Evolutionary conservation across 1,140 invertebrate species (phyloP).

Genomic region (Littorina saxatilis): DNA sequence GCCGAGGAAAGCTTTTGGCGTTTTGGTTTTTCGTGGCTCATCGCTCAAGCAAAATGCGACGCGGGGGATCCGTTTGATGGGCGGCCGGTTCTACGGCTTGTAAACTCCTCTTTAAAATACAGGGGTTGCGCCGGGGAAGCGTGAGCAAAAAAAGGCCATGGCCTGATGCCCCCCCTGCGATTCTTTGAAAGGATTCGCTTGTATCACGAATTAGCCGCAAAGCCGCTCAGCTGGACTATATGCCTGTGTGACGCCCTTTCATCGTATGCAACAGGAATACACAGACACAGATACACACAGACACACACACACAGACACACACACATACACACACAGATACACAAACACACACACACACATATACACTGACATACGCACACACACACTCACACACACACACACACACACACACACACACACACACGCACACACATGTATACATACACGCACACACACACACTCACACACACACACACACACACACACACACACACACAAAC

Average conservation of each 20-base stretch:
- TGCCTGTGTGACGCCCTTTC: too few species aligned
- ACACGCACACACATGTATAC: neutral
- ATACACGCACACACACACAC: neutral
- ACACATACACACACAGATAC: neutral
- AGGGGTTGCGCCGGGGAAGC: too few species aligned
- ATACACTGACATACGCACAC: neutral
- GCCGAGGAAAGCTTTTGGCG: neutral
- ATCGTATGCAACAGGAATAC: neutral
- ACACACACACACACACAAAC: constrained; percentile 18
- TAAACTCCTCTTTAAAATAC: too few species aligned
- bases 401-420: constrained; percentile 15
- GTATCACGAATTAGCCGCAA: too few species aligned
- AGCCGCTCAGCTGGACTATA: too few species aligned
- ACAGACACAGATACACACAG: constrained; percentile 11
- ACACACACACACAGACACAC: constrained; percentile 4
- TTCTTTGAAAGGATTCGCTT: too few species aligned
- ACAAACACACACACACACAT: constrained; percentile 14
- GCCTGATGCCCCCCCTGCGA: too few species aligned
- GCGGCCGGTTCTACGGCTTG: too few species aligned
- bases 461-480: constrained; percentile 16
- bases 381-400: neutral
- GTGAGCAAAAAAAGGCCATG: too few species aligned
- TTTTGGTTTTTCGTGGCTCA: too few species aligned
- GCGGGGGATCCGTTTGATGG: too few species aligned
- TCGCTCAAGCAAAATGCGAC: too few species aligned